phyloP scores from a whole-genome alignment of 1,140 invertebrate genomes.

The Xylocopa sonorina region DNA sequence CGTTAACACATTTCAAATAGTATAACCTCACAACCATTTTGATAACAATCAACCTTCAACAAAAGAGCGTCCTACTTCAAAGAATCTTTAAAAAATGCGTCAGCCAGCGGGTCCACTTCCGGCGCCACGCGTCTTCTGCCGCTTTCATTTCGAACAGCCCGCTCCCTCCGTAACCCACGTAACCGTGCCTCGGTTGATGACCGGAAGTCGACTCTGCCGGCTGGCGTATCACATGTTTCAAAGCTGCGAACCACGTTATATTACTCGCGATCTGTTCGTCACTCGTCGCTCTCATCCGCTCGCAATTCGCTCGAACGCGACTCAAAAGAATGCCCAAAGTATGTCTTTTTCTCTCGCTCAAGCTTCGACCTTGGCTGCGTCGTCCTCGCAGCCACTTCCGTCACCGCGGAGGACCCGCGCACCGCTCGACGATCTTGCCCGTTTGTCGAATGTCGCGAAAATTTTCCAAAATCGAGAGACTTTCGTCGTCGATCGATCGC shows the following conservation, averaged over 20 bases:
- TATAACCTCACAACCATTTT: slow-evolving; percentile 82
- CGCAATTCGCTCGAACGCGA: slow-evolving; percentile 41
- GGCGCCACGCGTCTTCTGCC: slow-evolving; percentile 1
- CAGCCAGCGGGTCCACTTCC: slow-evolving; percentile 60
- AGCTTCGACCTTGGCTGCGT: slow-evolving; percentile 1
- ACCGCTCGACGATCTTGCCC: not conserved
- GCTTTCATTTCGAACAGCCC: not conserved
- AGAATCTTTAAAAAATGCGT: slow-evolving; percentile 76
- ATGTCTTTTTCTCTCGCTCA: slow-evolving; percentile 25
- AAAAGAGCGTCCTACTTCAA: slow-evolving; percentile 76
- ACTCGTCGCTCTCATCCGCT: slow-evolving; percentile 28
- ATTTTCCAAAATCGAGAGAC: too few species aligned
- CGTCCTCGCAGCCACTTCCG: not conserved
- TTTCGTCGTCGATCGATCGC: not conserved
- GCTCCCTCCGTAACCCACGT: not conserved
- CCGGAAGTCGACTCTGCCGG: slow-evolving; percentile 61
- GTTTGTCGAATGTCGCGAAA: not conserved
- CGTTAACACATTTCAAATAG: slow-evolving; percentile 77
- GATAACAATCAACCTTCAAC: slow-evolving; percentile 81
- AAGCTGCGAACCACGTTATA: slow-evolving; percentile 72
- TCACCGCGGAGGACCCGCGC: not conserved
- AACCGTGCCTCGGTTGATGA: not conserved
- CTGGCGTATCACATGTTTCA: slow-evolving; percentile 78
- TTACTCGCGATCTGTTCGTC: slow-evolving; percentile 38
- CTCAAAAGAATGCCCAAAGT: slow-evolving; percentile 53